Conservation (phyloP, 1,140 invertebrate species). For the Heliconius hewitsoni region DNA sequence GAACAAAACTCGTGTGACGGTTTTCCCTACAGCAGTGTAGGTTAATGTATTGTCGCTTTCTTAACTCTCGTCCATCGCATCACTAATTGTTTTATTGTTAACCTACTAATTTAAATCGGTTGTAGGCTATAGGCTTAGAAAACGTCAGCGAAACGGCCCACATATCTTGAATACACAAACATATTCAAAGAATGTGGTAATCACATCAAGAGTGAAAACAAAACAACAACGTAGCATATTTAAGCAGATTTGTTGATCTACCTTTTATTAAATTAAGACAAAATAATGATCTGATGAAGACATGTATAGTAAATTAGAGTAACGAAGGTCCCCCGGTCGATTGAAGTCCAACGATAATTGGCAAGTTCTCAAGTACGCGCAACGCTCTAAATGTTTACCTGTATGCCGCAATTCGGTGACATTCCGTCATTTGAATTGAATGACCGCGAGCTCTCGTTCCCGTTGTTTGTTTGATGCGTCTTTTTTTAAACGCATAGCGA, state of each 20-base stretch:
- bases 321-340: conserved; percentile 65
- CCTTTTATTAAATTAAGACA: conserved; percentile 41
- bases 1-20: conserved; percentile 74
- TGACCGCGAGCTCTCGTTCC: conserved; percentile 42
- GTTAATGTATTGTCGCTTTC: conserved; percentile 79
- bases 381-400: conserved; percentile 74
- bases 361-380: conserved; percentile 68
- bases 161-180: neutral
- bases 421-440: conserved; percentile 49
- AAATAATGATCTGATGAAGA: conserved; percentile 52
- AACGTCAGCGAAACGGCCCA: conserved; percentile 40
- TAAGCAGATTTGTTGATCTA: conserved; percentile 16
- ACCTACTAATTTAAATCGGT: conserved; percentile 75
- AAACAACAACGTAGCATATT: neutral
- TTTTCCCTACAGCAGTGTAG: conserved; percentile 75
- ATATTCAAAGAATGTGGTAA: neutral
- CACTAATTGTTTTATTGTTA: conserved; percentile 76
- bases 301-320: conserved; percentile 63
- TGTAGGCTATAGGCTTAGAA: conserved; percentile 62
- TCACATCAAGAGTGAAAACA: neutral
- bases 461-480: conserved; percentile 45
- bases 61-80: conserved; percentile 66
- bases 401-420: conserved; percentile 58
- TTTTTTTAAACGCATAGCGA: conserved; percentile 51
- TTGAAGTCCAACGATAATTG: conserved; percentile 75